These are phyloP conservation scores for Drosophila eohydei DNA, from an alignment of 2,888 invertebrate genomes.

Conservation along the genomic window DNA sequence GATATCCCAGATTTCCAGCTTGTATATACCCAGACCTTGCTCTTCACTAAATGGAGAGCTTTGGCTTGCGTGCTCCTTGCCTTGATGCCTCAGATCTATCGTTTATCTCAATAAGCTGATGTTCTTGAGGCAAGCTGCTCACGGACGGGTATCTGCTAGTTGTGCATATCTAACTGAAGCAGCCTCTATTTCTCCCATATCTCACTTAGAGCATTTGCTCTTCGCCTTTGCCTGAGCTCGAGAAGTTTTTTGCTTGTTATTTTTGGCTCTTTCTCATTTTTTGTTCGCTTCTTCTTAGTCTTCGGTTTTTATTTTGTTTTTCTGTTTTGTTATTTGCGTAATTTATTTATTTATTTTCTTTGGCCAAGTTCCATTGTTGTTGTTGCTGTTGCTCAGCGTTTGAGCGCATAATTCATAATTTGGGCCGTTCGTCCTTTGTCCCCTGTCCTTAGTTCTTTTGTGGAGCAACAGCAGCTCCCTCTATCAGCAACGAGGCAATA, in stretches of 20 bases:
- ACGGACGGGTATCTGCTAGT: too few relatives aligned
- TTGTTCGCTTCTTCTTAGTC: conserved; percentile 4
- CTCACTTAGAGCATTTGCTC: background rate
- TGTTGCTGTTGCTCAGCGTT: conserved; percentile 36
- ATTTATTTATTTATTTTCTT: conserved; percentile 70
- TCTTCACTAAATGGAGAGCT: too few relatives aligned
- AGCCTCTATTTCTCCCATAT: too few relatives aligned
- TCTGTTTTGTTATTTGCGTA: conserved; percentile 55
- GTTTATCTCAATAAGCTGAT: too few relatives aligned
- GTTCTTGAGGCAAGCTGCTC: too few relatives aligned
- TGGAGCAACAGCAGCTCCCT: conserved; percentile 10
- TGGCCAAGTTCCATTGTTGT: conserved; percentile 33
- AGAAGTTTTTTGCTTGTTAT: conserved; percentile 20
- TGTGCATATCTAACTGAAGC: too few relatives aligned
- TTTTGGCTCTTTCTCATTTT: conserved; percentile 27
- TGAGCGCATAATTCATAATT: conserved; percentile 74
- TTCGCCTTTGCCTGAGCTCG: background rate
- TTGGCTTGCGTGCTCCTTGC: too few relatives aligned
- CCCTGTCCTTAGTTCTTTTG: conserved; percentile 3
- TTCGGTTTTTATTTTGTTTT: conserved; percentile 30
- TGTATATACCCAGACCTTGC: too few relatives aligned
- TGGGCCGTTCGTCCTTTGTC: conserved; percentile 30
- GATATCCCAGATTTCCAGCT: too few relatives aligned
- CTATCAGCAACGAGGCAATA: conserved; percentile 62
- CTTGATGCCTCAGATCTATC: too few relatives aligned